Evolutionary conservation across 2,888 invertebrate genomes (phyloP), one percentile per base, ranked within the genome.

Genomic region (Hirtodrosophila duncani): DNA sequence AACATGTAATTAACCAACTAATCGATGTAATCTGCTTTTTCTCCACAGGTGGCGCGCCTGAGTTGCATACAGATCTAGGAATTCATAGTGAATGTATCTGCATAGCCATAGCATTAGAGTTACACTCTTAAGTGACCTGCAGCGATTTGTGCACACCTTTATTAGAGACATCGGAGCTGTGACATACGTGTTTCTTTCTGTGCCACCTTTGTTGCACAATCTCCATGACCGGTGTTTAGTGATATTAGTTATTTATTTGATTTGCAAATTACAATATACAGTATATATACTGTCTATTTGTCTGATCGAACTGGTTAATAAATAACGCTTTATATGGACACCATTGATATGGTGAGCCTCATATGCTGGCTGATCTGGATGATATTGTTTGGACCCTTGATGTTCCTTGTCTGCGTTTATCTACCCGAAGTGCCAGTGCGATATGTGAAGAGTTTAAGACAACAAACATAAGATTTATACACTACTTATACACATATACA

Each of bases 391-490:
- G 92, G 92, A 66, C 92, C 92, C 24, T 87, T 92, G 71, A 89
- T 92, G 72, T 89, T 92, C 82, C 88, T 91, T 62, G 61, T 84
- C 56, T 83, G 82, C 67, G 88, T 92, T 52, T 91, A 91, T 82
- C 86, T 92, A 66, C 92, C 93, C 44, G 91, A 92, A 81, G 86
- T 92, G 79, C 92, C 92, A 50, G 89, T 92, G 68, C 86, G 92
- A 72, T 88, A 92, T 71, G 86, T 92, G 44, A 88, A 91, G 66
- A 89, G 91, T 82, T 89, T 71, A 31, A 66, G 78, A 48, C 65
- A 75, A 37, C 60, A 65, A 30, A 81, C 72, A 37, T 72, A 65
- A 63, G 30, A 34, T 44, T 36, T 44, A 45, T 51, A 36, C 37
- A 52, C 31, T 23, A 36, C 34, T 49, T 45, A 49, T 60, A 43